These are phyloP conservation scores for Sus scrofa DNA, from an alignment of 2,113 vertebrate species.

Conservation along the genomic window DNA sequence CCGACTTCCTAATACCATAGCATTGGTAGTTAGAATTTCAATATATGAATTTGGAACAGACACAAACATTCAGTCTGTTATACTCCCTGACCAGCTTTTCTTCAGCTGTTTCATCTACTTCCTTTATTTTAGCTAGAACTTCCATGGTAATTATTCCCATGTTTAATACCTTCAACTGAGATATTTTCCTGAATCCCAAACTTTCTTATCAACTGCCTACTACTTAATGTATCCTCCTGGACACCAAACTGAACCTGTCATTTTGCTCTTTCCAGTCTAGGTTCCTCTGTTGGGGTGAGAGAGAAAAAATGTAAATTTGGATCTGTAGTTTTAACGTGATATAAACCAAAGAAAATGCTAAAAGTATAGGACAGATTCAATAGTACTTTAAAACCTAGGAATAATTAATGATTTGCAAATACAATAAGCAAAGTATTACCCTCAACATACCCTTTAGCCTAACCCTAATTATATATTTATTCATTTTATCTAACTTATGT, in stretches of 20 bases:
- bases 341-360: background rate
- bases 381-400: background rate
- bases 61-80: background rate
- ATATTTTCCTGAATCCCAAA: background rate
- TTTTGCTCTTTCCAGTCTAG: background rate
- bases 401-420: constrained; percentile 7
- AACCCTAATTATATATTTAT: background rate
- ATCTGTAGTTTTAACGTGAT: background rate
- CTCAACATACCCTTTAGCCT: background rate
- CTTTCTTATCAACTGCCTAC: background rate
- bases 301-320: background rate
- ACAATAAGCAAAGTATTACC: background rate
- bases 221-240: background rate
- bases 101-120: background rate
- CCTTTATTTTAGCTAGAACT: background rate
- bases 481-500: constrained; percentile 5
- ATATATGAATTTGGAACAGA: background rate
- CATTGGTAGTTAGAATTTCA: background rate
- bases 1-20: background rate
- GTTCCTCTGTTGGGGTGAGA: background rate
- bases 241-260: background rate
- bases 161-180: background rate
- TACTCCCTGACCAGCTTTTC: background rate
- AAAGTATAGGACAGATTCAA: background rate
- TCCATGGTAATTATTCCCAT: background rate